Conservation (phyloP, 2,113 vertebrate genomes). For the Callipepla californica region DNA sequence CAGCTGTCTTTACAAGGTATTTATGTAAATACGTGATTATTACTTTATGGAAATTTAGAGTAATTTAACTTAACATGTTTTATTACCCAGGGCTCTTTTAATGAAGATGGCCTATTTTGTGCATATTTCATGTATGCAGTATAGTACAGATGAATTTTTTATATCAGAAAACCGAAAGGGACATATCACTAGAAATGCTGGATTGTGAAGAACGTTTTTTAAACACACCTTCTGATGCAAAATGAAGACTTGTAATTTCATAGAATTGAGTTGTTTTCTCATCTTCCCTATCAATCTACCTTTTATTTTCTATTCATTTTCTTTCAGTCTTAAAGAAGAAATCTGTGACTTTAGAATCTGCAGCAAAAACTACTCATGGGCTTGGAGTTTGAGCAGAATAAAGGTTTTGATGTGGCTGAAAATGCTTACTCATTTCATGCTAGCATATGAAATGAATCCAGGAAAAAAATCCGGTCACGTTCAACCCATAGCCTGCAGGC, state of each 20-base stretch:
- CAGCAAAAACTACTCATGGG: background rate
- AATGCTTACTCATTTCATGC: background rate
- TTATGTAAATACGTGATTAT: background rate
- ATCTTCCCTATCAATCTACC: background rate
- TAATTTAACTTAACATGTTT: conserved; percentile 2
- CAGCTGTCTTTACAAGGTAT: conserved; percentile 22
- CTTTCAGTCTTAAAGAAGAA: background rate
- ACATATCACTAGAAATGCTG: background rate
- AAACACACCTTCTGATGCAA: background rate
- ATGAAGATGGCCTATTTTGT: background rate
- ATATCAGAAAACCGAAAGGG: background rate
- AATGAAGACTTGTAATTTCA: background rate
- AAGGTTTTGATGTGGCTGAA: background rate
- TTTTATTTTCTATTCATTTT: background rate
- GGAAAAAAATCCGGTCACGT: background rate
- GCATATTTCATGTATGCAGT: background rate
- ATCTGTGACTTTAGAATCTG: background rate
- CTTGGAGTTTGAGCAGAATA: background rate
- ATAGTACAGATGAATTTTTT: background rate
- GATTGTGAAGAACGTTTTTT: background rate
- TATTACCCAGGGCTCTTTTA: background rate
- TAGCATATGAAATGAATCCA: background rate
- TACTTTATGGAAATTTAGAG: background rate
- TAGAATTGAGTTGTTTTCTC: background rate
- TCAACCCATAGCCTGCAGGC: too few species aligned